Evolutionary conservation across 2,888 invertebrate genomes (phyloP).

Genomic region (Arrhopalites spinosus): DNA sequence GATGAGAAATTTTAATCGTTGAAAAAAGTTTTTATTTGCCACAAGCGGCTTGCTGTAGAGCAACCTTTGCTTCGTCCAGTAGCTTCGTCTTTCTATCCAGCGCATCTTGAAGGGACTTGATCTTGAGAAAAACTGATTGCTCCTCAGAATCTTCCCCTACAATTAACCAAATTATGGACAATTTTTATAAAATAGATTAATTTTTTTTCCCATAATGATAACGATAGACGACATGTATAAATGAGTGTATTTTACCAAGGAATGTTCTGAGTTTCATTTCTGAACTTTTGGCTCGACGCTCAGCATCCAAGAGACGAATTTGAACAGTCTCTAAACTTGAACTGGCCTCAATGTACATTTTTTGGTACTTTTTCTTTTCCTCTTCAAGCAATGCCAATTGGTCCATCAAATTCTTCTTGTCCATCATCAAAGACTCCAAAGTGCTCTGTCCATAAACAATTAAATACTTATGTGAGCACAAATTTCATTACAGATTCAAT

Average conservation of each 20-base stretch:
- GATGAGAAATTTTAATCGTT: too few relatives aligned
- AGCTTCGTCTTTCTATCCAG: slow-evolving; percentile 42
- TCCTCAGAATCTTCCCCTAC: slow-evolving; percentile 30
- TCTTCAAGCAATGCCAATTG: slow-evolving; percentile 50
- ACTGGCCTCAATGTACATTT: slow-evolving; percentile 47
- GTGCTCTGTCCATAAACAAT: slow-evolving; percentile 39
- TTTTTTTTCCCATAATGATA: not conserved
- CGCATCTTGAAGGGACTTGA: slow-evolving; percentile 39
- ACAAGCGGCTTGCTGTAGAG: slow-evolving; percentile 38
- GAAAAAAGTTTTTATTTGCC: slow-evolving; percentile 18
- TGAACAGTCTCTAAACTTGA: slow-evolving; percentile 44
- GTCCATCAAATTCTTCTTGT: slow-evolving; percentile 51
- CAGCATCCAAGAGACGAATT: slow-evolving; percentile 48
- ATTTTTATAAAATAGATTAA: not conserved
- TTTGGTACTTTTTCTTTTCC: slow-evolving; percentile 51
- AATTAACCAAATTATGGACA: not conserved
- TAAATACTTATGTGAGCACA: not conserved
- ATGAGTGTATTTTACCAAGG: slow-evolving; percentile 38
- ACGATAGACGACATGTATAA: not conserved
- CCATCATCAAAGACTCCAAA: slow-evolving; percentile 48
- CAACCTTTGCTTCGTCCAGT: slow-evolving; percentile 39
- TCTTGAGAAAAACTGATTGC: slow-evolving; percentile 7
- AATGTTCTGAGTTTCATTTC: slow-evolving; percentile 54
- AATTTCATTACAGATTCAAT: not conserved
- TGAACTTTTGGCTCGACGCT: slow-evolving; percentile 51